Percentiles rank a stretch among this genome's conserved stretches.
Evolutionary conservation across 2,888 invertebrate genomes (phyloP).

Genomic region (Tinea semifulvella): DNA sequence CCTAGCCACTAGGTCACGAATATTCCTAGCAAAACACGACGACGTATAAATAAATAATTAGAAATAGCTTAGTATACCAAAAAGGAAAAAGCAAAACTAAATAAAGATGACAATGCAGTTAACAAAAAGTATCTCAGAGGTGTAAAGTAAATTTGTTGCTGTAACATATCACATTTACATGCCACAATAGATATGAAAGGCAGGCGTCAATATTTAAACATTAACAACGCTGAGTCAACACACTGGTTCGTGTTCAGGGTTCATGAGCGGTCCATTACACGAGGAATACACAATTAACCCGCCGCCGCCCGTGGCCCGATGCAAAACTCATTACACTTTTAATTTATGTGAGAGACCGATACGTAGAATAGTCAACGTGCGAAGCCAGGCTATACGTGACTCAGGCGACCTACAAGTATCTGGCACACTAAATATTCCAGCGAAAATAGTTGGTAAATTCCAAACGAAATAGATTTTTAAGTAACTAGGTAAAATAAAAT

Average conservation of each 20-base stretch:
- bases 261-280: constrained; percentile 13
- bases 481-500: neutral
- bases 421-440: neutral
- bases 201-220: constrained; percentile 10
- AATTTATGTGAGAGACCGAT: constrained; percentile 14
- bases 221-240: constrained; percentile 11
- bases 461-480: constrained; percentile 2
- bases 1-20: too few relatives aligned
- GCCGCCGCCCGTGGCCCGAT: constrained; percentile 9
- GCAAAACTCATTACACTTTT: constrained; percentile 14
- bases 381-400: neutral
- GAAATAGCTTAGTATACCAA: too few relatives aligned
- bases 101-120: too few relatives aligned
- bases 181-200: constrained; percentile 3
- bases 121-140: too few relatives aligned
- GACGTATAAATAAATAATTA: too few relatives aligned
- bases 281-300: constrained; percentile 14
- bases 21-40: too few relatives aligned
- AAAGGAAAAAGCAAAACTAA: too few relatives aligned
- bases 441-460: too few relatives aligned
- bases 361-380: neutral
- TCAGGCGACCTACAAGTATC: neutral
- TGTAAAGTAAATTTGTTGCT: too few relatives aligned
- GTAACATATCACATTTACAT: neutral
- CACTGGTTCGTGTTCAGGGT: constrained; percentile 3